Evolutionary conservation across 1,140 invertebrate species (phyloP), one percentile per base, ranked within the genome.

Genomic region (Drosophila seguyi): DNA sequence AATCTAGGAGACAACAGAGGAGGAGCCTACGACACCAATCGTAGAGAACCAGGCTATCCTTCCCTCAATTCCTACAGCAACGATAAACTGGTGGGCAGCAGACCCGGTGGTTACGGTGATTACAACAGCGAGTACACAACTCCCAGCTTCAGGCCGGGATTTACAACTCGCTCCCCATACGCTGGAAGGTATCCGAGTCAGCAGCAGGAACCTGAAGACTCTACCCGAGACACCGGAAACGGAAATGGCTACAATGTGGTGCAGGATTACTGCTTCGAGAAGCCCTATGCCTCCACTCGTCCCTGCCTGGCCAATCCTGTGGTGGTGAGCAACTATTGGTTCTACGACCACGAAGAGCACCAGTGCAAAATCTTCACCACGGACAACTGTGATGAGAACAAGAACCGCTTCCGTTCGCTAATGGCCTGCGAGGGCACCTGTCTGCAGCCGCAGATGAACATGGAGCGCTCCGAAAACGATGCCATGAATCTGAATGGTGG

Each of bases 331-430:
- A 92, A 92, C 29, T 92, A 57, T 57, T 92, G 91, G 91, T 92
- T 91, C 48, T 92, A 91, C 42, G 91, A 92, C 58, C 84, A 91
- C 20, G 84, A 90, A 0, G 79, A 86, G 62, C 79, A 73, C 39
- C 65, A 90, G 31, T 92, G 91, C 34, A 90, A 91, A 65, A 55
- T 92, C 38, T 92, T 92, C 22, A 92, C 91, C 16, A 78, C 91
- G 13, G 87, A 92, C 52, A 90, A 91, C 50, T 92, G 91, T 41
- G 91, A 92, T 61, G 63, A 78, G 25, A 92, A 92, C 44, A 74
- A 47, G 20, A 92, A 92, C 74, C 80, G 83, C 7, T 92, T 92
- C 22, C 72, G 73, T 14, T 74, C 84, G 0, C 22, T 92, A n/a
- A 69, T 81, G 60, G 76, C 81, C 6, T 92, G 91, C 22, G 83